Evolutionary conservation across 2,888 invertebrate species (phyloP).

Genomic region (Stegana nigrithorax): DNA sequence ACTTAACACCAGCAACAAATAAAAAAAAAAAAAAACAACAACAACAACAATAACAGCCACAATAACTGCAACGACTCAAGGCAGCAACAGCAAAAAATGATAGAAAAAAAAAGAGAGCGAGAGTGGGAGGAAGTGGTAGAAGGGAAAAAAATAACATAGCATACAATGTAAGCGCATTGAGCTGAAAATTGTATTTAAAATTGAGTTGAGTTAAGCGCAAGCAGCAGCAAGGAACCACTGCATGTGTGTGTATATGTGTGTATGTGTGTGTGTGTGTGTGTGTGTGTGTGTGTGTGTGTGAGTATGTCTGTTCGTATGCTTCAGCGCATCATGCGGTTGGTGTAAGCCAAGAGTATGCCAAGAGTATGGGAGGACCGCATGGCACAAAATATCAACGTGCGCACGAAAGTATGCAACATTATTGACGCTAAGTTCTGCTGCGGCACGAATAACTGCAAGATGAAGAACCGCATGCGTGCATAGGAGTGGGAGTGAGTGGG

Average conservation of each 20-base stretch:
- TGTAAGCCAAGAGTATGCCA: no score
- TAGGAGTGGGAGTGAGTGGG: no score
- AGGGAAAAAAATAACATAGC: not conserved
- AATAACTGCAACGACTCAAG: constrained; percentile 11
- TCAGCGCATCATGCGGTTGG: not conserved
- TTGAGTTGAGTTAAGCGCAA: constrained; percentile 31
- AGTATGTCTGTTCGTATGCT: not conserved
- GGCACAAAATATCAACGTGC: constrained; percentile 6
- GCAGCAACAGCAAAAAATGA: no score
- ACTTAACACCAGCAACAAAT: constrained; percentile 46
- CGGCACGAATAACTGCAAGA: not conserved
- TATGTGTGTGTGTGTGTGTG: no score
- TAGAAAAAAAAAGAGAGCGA: no score
- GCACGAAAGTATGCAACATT: constrained; percentile 42
- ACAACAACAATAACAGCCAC: not conserved
- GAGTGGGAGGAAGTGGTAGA: not conserved
- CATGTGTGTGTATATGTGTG: not conserved
- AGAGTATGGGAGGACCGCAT: not conserved
- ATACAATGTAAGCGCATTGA: constrained; percentile 40
- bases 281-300: no score
- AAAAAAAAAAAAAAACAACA: constrained; percentile 1
- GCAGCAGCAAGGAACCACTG: not conserved
- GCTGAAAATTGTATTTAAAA: constrained; percentile 54
- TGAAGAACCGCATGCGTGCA: no score
- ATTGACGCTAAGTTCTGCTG: constrained; percentile 19